Evolutionary conservation across 2,113 vertebrate genomes (phyloP), one percentile per base, ranked within the genome.

Genomic region (Pseudolaguvia tuberculata): DNA sequence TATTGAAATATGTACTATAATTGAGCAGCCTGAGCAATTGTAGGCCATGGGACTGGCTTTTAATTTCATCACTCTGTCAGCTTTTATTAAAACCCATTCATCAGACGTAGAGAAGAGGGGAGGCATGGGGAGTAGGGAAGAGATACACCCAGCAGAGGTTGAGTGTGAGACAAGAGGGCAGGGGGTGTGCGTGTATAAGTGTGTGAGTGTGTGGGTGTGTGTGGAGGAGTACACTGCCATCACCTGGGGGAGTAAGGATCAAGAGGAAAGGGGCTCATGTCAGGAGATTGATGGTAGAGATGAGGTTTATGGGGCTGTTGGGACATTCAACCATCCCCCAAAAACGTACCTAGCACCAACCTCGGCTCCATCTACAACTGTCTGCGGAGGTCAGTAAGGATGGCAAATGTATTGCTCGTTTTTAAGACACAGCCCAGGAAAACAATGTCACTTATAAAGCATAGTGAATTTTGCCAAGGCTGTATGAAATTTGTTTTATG

Each of bases 41-140:
- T 81, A 76, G 84, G 82, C 87, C 88, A 86, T 79, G 85, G 86
- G 84, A 88, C 79, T 84, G 85, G 82, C 88, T 86, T 89, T 90
- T 91, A 91, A 91, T 92, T 91, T 90, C 86, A 88, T 90, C 85
- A 84, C 87, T 91, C 87, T 86, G 85, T 90, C 90, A 88, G 83
- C 80, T 88, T 89, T 91, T 91, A 92, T 92, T 91, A 92, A 92
- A 91, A 88, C 85, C 85, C 87, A 91, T 92, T 91, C 80, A 86
- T 92, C 91, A 89, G 81, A 77, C 83, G 82, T 81, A 77, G 84
- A 84, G 81, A 75, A 70, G 50, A 67, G 72, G 71, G 68, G 75
- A 52, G 67, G 57, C 52, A 13, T 55, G 66, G 27, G 20, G 77
- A 76, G 79, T 68, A 25, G 62, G 12, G 72, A 57, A 66, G 51